Percentiles rank a stretch among this genome's conserved stretches.
These are phyloP conservation scores for Platyura marginata DNA, from an alignment of 1,140 invertebrate species.

Conservation along the genomic window DNA sequence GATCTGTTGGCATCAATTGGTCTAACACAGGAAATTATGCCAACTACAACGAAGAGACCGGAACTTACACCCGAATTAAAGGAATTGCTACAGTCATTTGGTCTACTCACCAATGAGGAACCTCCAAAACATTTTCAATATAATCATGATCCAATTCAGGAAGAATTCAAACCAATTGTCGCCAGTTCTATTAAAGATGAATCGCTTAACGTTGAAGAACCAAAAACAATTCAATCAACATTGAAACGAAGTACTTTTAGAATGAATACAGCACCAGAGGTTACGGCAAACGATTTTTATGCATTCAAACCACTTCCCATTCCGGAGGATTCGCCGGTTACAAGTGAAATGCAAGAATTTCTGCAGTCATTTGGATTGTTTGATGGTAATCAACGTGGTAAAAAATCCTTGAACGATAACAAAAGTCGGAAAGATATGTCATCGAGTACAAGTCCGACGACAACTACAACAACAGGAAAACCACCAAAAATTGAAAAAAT, in stretches of 20 bases:
- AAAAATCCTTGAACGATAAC: background rate
- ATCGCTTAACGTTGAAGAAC: background rate
- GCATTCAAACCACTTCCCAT: conserved; percentile 1
- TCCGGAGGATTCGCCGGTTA: background rate
- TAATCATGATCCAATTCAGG: background rate
- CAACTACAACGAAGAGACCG: background rate
- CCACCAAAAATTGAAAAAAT: conserved; percentile 1
- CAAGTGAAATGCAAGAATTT: conserved; percentile 5
- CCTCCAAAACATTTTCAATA: background rate
- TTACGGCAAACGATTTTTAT: background rate
- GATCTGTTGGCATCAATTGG: background rate
- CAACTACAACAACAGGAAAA: background rate
- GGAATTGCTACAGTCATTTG: conserved; percentile 13
- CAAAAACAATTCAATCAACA: conserved; percentile 1
- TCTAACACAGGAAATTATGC: background rate
- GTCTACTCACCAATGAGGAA: background rate
- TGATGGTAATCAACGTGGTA: background rate
- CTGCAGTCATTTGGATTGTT: conserved; percentile 7
- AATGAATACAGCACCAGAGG: background rate
- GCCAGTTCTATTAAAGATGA: background rate
- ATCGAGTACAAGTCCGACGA: background rate
- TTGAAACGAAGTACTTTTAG: no score
- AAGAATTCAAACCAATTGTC: conserved; percentile 1
- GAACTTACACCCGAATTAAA: conserved; percentile 12
- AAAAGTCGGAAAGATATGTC: conserved; percentile 9